Evolutionary conservation across 2,797 vertebrate species (phyloP).

Genomic region (Lycodopsis pacificus): DNA sequence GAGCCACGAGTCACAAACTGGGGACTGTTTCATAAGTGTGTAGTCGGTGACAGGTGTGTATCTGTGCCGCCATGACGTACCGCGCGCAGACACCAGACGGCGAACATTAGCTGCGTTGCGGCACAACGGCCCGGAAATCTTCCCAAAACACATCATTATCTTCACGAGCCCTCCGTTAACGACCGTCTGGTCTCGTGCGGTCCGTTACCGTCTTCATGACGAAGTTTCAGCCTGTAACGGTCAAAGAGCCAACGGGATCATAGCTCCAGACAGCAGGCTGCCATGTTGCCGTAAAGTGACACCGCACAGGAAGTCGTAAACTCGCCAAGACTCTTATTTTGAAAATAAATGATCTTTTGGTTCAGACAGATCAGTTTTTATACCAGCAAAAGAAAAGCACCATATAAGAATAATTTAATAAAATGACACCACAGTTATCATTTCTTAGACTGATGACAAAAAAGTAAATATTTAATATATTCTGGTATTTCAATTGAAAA

Average conservation of each 20-base stretch:
- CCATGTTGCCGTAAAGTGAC: constrained; percentile 82
- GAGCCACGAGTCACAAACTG: constrained; percentile 5
- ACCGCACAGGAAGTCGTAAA: constrained; percentile 53
- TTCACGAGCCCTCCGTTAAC: constrained; percentile 41
- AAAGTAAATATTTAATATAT: not conserved
- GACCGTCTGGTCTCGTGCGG: constrained; percentile 12
- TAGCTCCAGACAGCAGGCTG: constrained; percentile 52
- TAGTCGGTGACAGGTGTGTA: constrained; percentile 46
- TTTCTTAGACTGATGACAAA: not conserved
- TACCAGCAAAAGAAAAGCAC: not conserved
- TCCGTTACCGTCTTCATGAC: constrained; percentile 11
- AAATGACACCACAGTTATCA: not conserved
- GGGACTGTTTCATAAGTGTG: not conserved
- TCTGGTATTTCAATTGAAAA: not conserved
- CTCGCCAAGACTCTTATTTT: constrained; percentile 31
- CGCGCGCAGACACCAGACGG: constrained; percentile 33
- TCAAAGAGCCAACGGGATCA: constrained; percentile 8
- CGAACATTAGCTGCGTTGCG: constrained; percentile 38
- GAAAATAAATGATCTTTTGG: not conserved
- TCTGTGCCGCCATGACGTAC: constrained; percentile 55
- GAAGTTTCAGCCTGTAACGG: not conserved
- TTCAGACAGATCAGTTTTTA: not conserved
- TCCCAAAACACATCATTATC: constrained; percentile 67
- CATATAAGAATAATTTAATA: not conserved
- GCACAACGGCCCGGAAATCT: constrained; percentile 44